Base-by-base conservation (phyloP, 2,113 vertebrate species). In the Nasalis larvatus region DNA sequence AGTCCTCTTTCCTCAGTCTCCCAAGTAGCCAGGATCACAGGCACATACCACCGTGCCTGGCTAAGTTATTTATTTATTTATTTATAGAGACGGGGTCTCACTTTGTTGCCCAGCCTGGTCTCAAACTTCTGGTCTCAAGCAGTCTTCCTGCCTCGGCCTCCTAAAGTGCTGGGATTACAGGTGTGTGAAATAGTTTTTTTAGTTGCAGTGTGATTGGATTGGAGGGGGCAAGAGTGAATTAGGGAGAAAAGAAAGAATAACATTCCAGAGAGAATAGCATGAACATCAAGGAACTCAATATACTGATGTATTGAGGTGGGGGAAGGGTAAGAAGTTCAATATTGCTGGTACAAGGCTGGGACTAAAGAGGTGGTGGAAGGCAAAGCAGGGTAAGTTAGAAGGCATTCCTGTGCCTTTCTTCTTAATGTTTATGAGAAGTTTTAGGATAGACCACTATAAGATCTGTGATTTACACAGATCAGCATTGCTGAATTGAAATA, bases 381-480 rank as follows among this genome's bases (percentile, higher is more conserved):
- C 32, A 93, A 42, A 11, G 37, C 45, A 56, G 80, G 23, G 27
- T 78, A 91, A 86, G 11, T 87, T 82, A 84, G 37, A 90, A 86
- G 35, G n/a, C 32, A 45, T 78, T 90, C 74, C 13, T 42, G 12
- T 86, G 66, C 76, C 74, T 52, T 87, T 92, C 60, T 97, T 85
- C n/a, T 87, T 96, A 81, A 78, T 58, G 37, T 60, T 85, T 91
- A 4, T 30, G 86, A 95, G 56, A 94, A 54, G 81, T 77, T 92
- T 47, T 8, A 94, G 20, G n/a, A 82, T 40, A 85, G 47, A 88
- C 32, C 11, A 54, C 30, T n/a, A 74, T 14, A 42, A 58, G 12
- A 89, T 80, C 23, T 20, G 30, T 25, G 35, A 71, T 83, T 89
- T 95, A 54, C 0, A 78, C 52, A 87, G 40, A 76, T 66, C 49